Evolutionary conservation across 2,113 vertebrate species (phyloP), one percentile per base, ranked within the genome.

Genomic region (Spea multiplicata): DNA sequence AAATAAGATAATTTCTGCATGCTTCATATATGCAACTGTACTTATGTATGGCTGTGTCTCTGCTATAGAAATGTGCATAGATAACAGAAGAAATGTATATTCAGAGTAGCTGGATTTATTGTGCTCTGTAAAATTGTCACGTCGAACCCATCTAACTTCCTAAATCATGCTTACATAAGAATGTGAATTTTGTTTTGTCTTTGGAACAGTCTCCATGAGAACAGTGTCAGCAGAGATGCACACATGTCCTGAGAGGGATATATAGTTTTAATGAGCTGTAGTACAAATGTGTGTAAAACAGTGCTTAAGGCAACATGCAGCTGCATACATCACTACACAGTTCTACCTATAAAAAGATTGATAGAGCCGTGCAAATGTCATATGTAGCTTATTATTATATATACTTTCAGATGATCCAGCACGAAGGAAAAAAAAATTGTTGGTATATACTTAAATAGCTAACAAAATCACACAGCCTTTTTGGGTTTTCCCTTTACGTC

Each of bases 151-250:
- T 53, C 66, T 67, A 75, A 67, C 13, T 75, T 75, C 64, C 64
- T 13, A 50, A 47, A 75, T 66, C 44, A 49, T 16, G 46, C 67
- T 67, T 30, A 44, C 49, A 12, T 75, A 53, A 53, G 48, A 4
- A 67, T 75, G 64, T 48, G 74, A 75, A 67, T 50, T 66, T 55
- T 30, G 30, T 30, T 30, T 30, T 1, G 30, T 67, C 64, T 57
- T 12, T 75, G 65, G 52, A 75, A 55, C 50, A 57, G 55, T 75
- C 74, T 75, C 64, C 74, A 66, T 75, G 64, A 75, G 74, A 75
- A 67, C 65, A 8, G 74, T 75, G 74, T 62, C 74, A 75, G 65
- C 55, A 17, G 74, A 75, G 67, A 66, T 75, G 30, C 67, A 75
- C 64, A 67, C 74, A 67, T 8, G 64, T 75, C 74, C 62, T 75